Conservation (phyloP, 2,888 invertebrate species). For the Rhagonycha lutea region DNA sequence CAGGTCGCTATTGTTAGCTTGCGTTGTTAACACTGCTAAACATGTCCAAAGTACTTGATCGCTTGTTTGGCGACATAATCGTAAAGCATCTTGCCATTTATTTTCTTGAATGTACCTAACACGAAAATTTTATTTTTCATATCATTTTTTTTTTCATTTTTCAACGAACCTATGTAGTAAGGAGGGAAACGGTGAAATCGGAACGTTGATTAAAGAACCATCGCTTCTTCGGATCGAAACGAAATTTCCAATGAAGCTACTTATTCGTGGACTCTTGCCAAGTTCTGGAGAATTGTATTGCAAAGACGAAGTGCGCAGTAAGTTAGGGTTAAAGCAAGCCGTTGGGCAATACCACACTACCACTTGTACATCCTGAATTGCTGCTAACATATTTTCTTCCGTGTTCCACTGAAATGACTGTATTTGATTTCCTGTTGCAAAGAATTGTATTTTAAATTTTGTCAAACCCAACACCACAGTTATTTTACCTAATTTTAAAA, state of each 20-base stretch:
- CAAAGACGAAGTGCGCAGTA: slow-evolving; percentile 66
- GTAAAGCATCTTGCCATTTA: slow-evolving; percentile 65
- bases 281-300: slow-evolving; percentile 69
- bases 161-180: slow-evolving; percentile 55
- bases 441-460: background rate
- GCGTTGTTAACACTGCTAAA: slow-evolving; percentile 88
- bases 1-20: slow-evolving; percentile 73
- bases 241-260: slow-evolving; percentile 82
- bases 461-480: background rate
- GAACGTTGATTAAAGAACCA: slow-evolving; percentile 79
- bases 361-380: slow-evolving; percentile 77
- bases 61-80: slow-evolving; percentile 51
- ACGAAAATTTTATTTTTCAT: slow-evolving; percentile 36
- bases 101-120: slow-evolving; percentile 69
- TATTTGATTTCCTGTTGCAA: slow-evolving; percentile 60
- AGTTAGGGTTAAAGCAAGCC: slow-evolving; percentile 71
- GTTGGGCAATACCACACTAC: slow-evolving; percentile 84
- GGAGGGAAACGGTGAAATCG: slow-evolving; percentile 72
- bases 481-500: slow-evolving; percentile 72
- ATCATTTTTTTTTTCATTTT: slow-evolving; percentile 44
- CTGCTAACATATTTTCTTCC: slow-evolving; percentile 77
- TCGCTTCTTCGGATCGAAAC: slow-evolving; percentile 85
- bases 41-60: slow-evolving; percentile 88
- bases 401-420: slow-evolving; percentile 71
- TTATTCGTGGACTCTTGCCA: slow-evolving; percentile 82